A percentile compares a stretch with the other conserved stretches of the same genome.
Conservation (phyloP, 2,113 vertebrate genomes). For the Actinemys pallida region DNA sequence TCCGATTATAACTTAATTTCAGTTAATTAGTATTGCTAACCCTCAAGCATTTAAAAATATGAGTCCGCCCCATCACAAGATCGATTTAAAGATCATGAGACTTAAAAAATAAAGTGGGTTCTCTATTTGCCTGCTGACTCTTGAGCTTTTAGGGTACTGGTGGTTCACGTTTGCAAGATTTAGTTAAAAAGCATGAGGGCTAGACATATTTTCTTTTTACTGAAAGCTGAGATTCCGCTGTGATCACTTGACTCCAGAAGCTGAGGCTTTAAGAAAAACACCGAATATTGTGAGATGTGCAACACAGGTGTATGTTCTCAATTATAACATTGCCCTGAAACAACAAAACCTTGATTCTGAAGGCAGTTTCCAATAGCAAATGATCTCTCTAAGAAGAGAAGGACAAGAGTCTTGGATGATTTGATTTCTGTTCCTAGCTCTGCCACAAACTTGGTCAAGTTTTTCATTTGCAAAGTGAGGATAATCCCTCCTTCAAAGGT, state of each 20-base stretch:
- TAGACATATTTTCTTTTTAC: neutral
- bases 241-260: neutral
- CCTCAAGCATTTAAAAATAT: neutral
- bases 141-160: neutral
- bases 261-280: neutral
- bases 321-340: neutral
- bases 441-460: neutral
- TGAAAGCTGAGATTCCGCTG: neutral
- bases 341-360: neutral
- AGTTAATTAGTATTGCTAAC: neutral
- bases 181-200: neutral
- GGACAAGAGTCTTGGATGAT: neutral
- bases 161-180: neutral
- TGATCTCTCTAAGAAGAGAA: neutral
- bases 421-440: neutral
- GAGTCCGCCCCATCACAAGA: neutral
- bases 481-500: neutral
- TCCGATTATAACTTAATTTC: neutral
- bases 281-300: neutral
- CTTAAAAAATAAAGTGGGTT: neutral
- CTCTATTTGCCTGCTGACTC: neutral
- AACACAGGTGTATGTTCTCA: neutral
- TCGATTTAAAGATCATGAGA: neutral
- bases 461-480: neutral
- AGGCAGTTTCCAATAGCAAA: neutral